Conservation (phyloP, 2,888 invertebrate genomes). For the Nasonia oneida region DNA sequence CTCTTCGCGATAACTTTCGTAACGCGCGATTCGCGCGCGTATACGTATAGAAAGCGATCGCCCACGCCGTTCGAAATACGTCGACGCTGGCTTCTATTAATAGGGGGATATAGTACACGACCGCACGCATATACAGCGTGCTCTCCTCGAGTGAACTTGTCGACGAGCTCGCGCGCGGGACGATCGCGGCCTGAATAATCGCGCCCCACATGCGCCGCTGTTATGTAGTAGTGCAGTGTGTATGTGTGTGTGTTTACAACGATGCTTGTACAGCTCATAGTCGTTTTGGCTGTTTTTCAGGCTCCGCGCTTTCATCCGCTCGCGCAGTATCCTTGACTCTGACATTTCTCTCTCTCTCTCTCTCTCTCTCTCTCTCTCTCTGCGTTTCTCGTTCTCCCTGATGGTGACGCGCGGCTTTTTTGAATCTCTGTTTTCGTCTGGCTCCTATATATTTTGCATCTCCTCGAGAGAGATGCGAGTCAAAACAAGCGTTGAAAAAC, state of each 20-base stretch:
- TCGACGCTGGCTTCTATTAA: conserved; percentile 39
- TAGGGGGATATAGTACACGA: not conserved
- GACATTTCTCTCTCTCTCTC: conserved; percentile 4
- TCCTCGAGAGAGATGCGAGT: not conserved
- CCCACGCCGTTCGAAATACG: conserved; percentile 20
- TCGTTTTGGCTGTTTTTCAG: conserved; percentile 26
- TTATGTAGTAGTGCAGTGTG: too few relatives aligned
- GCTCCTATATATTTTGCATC: not conserved
- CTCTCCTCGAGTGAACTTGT: conserved; percentile 41
- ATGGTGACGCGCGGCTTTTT: not conserved
- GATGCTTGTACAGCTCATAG: not conserved
- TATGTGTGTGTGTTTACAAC: not conserved
- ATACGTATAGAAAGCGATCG: not conserved
- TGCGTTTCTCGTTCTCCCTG: not conserved
- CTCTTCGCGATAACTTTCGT: not conserved
- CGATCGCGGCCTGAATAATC: conserved; percentile 4
- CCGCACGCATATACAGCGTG: not conserved
- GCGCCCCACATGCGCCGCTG: not conserved
- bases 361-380: not conserved
- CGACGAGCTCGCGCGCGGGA: not conserved
- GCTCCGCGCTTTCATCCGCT: not conserved
- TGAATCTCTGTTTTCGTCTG: conserved; percentile 34
- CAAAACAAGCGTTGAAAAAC: conserved; percentile 6
- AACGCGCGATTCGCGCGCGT: not conserved
- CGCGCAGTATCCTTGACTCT: conserved; percentile 42